Conservation (phyloP, 2,888 invertebrate species). For the Trichopoda pennipes region DNA sequence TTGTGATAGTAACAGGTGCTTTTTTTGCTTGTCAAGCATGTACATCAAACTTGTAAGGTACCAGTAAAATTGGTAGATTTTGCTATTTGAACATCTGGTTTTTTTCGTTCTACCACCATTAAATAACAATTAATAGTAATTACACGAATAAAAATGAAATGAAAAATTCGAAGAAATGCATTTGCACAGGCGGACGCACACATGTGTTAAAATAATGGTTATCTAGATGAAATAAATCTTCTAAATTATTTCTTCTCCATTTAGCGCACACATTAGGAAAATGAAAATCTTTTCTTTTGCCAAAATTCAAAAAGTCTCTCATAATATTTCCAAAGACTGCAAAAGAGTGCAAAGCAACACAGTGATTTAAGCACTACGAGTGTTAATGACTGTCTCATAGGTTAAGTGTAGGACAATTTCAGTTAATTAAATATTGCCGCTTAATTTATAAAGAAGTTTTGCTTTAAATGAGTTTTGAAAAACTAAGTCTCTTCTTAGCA, state of each 20-base stretch:
- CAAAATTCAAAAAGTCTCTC: too few species aligned
- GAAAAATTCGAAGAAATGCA: background rate
- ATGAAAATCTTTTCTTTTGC: slow-evolving; percentile 16
- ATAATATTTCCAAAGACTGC: too few species aligned
- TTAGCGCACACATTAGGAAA: slow-evolving; percentile 33
- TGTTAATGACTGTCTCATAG: too few species aligned
- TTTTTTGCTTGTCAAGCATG: background rate
- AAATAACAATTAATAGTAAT: slow-evolving; percentile 60
- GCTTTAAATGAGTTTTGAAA: too few species aligned
- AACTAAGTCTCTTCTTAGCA: too few species aligned
- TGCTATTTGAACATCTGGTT: background rate
- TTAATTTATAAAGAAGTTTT: too few species aligned
- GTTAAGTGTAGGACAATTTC: too few species aligned
- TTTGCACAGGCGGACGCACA: slow-evolving; percentile 5
- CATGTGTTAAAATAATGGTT: slow-evolving; percentile 3
- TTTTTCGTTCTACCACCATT: slow-evolving; percentile 36
- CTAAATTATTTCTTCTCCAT: slow-evolving; percentile 52
- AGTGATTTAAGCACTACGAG: too few species aligned
- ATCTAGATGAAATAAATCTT: slow-evolving; percentile 21
- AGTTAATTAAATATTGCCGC: too few species aligned
- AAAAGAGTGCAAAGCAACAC: too few species aligned
- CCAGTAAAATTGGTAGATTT: slow-evolving; percentile 6
- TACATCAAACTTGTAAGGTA: slow-evolving; percentile 12
- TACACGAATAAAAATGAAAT: slow-evolving; percentile 8
- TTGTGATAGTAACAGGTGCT: slow-evolving; percentile 47